Base-by-base conservation (phyloP, 2,113 vertebrate genomes). In the Brevimyrus niger region DNA sequence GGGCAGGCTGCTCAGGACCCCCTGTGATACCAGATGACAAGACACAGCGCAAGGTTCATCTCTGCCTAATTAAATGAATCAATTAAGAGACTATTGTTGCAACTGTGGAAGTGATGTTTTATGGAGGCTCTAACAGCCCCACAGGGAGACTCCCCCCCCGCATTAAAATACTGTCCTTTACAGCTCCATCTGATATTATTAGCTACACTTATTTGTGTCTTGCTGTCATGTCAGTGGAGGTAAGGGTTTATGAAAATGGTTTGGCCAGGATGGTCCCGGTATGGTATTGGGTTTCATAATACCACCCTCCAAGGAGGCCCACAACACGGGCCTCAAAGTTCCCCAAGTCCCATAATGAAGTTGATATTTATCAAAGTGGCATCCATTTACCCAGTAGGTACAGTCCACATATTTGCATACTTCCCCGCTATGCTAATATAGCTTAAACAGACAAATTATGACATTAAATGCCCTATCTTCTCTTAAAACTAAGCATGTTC, bases 381-480 rank as follows among this genome's bases (percentile, higher is more conserved):
- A 97, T 96, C 96, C 96, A 96, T 97, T 97, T 96, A 97, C 96
- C 96, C 96, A 96, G 96, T 96, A 98, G 96, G 97, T 97, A 97
- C 98, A 97, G 98, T 98, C 99, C 97, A 97, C 92, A 94, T 95
- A 99, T 99, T 99, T 98, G 97, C 98, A 98, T 98, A 96, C 95
- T 94, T 97, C 97, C 93, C 97, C 94, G 97, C 98, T 96, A 98
- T 95, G 97, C 96, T 92, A 97, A 97, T 97, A 97, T 95, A 96
- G 97, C 96, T 97, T 96, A 96, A 96, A 96, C 95, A 97, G 97
- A 98, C 96, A 97, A 98, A 99, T 99, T 99, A 99, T 98, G 97
- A 99, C 98, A 99, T 99, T 98, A 99, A 98, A 97, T 98, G 98
- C 97, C 97, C 97, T 97, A 97, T 98, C 97, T 97, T 97, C 97